Base-by-base conservation (phyloP, 2,888 invertebrate genomes). In the Phytoseiulus persimilis region DNA sequence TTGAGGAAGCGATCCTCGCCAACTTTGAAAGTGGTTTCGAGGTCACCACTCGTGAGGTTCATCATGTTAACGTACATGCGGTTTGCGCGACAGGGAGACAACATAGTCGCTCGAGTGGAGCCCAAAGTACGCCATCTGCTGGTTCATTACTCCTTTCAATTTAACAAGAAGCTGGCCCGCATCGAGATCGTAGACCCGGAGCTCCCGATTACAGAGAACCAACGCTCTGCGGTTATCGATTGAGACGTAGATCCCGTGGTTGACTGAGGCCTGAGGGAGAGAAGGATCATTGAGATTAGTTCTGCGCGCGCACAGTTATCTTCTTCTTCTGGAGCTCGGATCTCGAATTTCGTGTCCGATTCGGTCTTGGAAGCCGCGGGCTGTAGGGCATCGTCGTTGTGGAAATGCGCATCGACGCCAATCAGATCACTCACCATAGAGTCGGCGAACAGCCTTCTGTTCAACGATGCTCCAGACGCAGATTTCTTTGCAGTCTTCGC, bases 1-100 rank as follows among this genome's bases (percentile, higher is more conserved):
- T 97, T 96, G 23, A 97, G 94, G 93, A 97, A 97, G 91, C 97
- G 94, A 93, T 97, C 96, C 93, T 97, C 97, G 0, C 97, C 97
- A 39, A 92, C 93, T 92, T 97, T 97, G 93, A 97, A 97, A 0
- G 96, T 96, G 18, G 97, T 95, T 89, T 95, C 95, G 92, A 95
- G 95, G 92, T 96, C 95, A 91, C 96, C 96, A 91, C 95, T 95
- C 92, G 95, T 95, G 90, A 96, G 94, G 92, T 96, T 96, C 95
- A 96, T 96, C 91, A 96, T 94, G 93, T 96, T 96, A 91, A 96
- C 96, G 92, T 96, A 96, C 96, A 96, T 96, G 92, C 96, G 93
- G 93, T 97, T n/a, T 97, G 90, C 97, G 94, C 11, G 96, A 95
- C 83, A 97, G 94, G 3, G 96, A 95, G 65, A 97, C 96, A 91